Evolutionary conservation across 2,888 invertebrate genomes (phyloP).

Genomic region (Eupithecia abbreviata): DNA sequence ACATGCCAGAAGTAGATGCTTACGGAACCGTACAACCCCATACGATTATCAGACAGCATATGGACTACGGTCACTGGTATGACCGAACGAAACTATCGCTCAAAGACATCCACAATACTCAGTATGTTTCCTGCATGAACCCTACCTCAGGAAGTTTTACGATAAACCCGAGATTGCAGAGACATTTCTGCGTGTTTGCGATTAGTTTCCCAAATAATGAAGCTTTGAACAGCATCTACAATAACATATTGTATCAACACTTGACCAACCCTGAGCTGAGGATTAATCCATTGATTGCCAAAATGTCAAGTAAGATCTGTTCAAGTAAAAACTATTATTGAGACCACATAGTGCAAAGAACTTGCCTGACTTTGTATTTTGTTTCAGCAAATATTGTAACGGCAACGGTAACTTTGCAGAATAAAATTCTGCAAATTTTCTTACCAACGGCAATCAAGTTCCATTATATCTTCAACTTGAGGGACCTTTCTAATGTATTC

Average conservation of each 20-base stretch:
- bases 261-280: conserved; percentile 91
- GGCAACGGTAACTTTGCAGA: conserved; percentile 93
- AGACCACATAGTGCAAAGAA: no score
- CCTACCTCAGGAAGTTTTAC: conserved; percentile 99
- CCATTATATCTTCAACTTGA: conserved; percentile 97
- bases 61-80: conserved; percentile 97
- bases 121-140: conserved; percentile 99
- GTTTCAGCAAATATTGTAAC: conserved; percentile 87
- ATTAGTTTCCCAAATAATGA: conserved; percentile 92
- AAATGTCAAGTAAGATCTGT: conserved; percentile 81
- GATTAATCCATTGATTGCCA: conserved; percentile 87
- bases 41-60: conserved; percentile 96
- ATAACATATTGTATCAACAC: conserved; percentile 94
- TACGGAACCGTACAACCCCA: conserved; percentile 99
- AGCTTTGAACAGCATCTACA: conserved; percentile 94
- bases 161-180: conserved; percentile 95
- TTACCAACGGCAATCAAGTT: conserved; percentile 98
- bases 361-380: background rate
- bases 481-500: conserved; percentile 97
- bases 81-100: conserved; percentile 92
- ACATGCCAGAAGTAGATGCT: conserved; percentile 95
- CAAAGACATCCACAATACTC: conserved; percentile 98
- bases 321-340: background rate
- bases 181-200: conserved; percentile 95
- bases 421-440: conserved; percentile 93